Percentiles rank a stretch among this genome's conserved stretches.
phyloP scores from a whole-genome alignment of 2,797 vertebrate genomes.

The Tenualosa ilisha region DNA sequence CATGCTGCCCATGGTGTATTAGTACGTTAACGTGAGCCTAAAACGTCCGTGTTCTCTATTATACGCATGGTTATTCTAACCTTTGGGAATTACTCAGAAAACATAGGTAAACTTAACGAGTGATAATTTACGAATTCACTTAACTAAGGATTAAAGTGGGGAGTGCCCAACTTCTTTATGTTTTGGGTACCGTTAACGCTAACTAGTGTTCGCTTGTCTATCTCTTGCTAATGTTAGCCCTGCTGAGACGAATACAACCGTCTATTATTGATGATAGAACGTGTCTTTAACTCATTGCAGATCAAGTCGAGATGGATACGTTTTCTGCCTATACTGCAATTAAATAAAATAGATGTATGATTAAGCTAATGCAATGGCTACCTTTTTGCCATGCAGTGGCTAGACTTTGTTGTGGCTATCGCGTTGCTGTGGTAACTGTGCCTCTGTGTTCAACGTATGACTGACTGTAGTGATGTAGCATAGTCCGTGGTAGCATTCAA shows the following conservation, averaged over 20 bases:
- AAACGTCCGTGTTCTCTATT: background rate
- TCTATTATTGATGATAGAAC: background rate
- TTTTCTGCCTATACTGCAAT: background rate
- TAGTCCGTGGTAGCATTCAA: no score
- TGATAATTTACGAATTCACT: background rate
- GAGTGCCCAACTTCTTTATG: background rate
- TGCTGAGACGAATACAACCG: background rate
- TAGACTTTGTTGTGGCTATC: background rate
- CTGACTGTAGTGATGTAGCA: background rate
- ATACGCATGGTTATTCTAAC: background rate
- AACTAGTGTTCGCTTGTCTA: background rate
- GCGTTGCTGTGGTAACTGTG: conserved; percentile 16
- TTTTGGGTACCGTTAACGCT: background rate
- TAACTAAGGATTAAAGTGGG: background rate
- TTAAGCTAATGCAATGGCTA: background rate
- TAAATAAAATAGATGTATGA: background rate
- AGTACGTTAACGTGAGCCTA: background rate
- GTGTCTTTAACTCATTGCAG: background rate
- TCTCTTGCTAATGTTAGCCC: no score
- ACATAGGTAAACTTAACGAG: no score
- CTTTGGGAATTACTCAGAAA: background rate
- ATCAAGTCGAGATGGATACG: background rate
- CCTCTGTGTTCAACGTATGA: background rate
- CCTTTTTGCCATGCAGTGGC: background rate
- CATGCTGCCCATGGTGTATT: background rate